phyloP scores from a whole-genome alignment of 2,888 invertebrate genomes.

The Meiosimyza platycephala region DNA sequence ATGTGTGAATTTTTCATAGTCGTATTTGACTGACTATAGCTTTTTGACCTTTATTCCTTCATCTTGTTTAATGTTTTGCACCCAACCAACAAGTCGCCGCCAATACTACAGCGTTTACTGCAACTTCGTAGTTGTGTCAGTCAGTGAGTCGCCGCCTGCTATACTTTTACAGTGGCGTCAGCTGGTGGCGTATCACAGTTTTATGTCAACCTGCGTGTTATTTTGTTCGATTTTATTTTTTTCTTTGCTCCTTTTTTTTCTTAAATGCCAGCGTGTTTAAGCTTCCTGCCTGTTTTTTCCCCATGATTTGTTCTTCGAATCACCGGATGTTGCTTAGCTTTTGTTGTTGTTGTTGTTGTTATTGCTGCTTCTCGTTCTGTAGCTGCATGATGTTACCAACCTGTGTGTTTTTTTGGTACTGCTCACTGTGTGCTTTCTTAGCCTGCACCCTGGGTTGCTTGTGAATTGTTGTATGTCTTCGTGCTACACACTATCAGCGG shows the following conservation, averaged over 20 bases:
- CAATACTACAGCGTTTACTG: neutral
- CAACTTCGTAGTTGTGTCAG: slow-evolving; percentile 31
- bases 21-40: neutral
- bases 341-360: neutral
- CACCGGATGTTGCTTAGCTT: slow-evolving; percentile 14
- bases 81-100: slow-evolving; percentile 8
- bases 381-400: neutral
- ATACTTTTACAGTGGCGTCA: slow-evolving; percentile 34
- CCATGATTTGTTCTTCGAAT: slow-evolving; percentile 10
- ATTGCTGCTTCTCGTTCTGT: neutral
- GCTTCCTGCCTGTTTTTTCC: slow-evolving; percentile 13
- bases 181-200: slow-evolving; percentile 35
- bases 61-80: slow-evolving; percentile 9
- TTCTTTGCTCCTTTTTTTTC: neutral
- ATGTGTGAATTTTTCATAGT: no score
- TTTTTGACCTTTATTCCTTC: neutral
- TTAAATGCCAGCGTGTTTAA: neutral
- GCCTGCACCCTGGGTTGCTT: neutral
- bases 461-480: neutral
- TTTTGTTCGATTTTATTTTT: slow-evolving; percentile 2
- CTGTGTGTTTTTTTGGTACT: neutral
- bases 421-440: neutral
- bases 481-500: no score
- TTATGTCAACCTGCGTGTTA: slow-evolving; percentile 28
- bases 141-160: slow-evolving; percentile 39